Evolutionary conservation across 2,797 vertebrate genomes (phyloP).

Genomic region (Ceyx erithaca): DNA sequence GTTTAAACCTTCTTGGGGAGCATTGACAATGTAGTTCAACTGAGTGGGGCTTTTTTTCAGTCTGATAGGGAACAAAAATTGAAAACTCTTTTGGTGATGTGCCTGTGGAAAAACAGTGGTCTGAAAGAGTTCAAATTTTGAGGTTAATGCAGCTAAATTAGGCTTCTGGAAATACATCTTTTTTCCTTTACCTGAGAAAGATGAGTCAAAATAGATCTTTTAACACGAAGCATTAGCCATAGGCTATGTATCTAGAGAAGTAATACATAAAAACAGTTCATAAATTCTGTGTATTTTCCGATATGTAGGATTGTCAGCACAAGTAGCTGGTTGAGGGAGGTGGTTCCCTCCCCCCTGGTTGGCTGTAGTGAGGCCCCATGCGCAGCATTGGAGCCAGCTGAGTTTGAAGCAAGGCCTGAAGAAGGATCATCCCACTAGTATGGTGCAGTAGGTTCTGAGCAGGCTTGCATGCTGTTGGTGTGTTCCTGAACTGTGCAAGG

Average conservation of each 20-base stretch:
- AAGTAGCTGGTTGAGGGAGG: not conserved
- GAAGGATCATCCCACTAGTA: not conserved
- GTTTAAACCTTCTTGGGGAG: not conserved
- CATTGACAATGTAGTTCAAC: not conserved
- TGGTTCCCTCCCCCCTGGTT: not conserved
- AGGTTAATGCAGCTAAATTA: not conserved
- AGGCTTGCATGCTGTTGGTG: not conserved
- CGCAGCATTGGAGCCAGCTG: not conserved
- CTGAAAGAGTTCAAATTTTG: not conserved
- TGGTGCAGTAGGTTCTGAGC: not conserved
- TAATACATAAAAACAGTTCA: not conserved
- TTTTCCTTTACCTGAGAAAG: not conserved
- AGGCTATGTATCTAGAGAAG: not conserved
- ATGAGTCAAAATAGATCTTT: not conserved
- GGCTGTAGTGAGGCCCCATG: not conserved
- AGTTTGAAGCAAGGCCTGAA: not conserved
- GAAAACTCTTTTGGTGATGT: not conserved
- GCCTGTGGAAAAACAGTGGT: not conserved
- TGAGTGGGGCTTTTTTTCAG: not conserved
- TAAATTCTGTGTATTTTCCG: not conserved
- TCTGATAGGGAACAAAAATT: not conserved
- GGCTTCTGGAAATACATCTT: not conserved
- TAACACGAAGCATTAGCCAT: not conserved
- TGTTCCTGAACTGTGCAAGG: rapidly evolving
- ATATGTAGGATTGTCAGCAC: not conserved